These are phyloP conservation scores for Conomelus anceps DNA, from an alignment of 2,888 invertebrate species.

Conservation along the genomic window DNA sequence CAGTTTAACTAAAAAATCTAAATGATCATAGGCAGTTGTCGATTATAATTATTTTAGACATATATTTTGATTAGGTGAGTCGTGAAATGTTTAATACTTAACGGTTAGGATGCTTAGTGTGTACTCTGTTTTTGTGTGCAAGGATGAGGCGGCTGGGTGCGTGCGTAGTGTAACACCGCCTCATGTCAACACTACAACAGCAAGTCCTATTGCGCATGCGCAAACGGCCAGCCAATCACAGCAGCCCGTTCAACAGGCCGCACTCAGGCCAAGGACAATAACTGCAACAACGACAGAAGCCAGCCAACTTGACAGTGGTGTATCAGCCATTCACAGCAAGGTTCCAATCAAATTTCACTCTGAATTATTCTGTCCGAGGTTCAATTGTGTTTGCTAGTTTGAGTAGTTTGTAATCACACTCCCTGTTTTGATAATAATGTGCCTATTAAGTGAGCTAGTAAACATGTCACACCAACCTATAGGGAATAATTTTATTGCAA, in stretches of 20 bases:
- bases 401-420: neutral
- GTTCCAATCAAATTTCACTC: neutral
- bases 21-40: too few species aligned
- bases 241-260: neutral
- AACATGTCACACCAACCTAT: too few species aligned
- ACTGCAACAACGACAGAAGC: too few species aligned
- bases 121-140: neutral
- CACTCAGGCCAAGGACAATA: neutral
- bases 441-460: too few species aligned
- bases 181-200: neutral
- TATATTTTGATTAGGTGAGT: neutral
- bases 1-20: too few species aligned
- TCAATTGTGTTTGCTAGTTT: neutral
- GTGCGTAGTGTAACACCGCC: neutral
- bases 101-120: neutral
- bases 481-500: too few species aligned
- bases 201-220: neutral
- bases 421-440: too few species aligned
- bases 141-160: neutral
- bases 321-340: neutral
- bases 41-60: too few species aligned
- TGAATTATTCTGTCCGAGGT: neutral
- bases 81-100: neutral
- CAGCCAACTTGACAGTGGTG: neutral
- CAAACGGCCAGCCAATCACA: neutral